Evolutionary conservation across 2,888 invertebrate genomes (phyloP).

Genomic region (Cosmopolites sordidus): DNA sequence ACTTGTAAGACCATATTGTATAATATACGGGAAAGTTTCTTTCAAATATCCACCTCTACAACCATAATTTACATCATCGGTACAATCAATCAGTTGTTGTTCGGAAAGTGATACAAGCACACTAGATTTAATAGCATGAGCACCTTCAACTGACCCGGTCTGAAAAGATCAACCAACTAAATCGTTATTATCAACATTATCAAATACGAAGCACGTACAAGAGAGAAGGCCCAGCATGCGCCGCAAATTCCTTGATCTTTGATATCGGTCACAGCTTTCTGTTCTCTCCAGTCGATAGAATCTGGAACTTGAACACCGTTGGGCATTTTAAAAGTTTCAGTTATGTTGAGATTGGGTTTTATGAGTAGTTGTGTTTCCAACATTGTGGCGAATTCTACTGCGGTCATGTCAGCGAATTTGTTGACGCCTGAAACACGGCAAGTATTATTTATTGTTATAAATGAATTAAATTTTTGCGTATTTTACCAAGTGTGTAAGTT

Average conservation of each 20-base stretch:
- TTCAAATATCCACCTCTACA: constrained; percentile 28
- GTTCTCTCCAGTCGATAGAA: constrained; percentile 31
- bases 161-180: too few relatives aligned
- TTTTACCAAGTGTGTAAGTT: constrained; percentile 8
- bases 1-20: constrained; percentile 26
- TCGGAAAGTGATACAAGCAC: constrained; percentile 22
- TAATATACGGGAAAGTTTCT: constrained; percentile 27
- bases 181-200: too few relatives aligned
- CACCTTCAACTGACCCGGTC: neutral
- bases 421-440: constrained; percentile 20
- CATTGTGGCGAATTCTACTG: constrained; percentile 26
- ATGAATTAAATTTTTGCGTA: neutral
- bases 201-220: constrained; percentile 26
- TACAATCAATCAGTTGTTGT: constrained; percentile 27
- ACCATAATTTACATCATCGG: constrained; percentile 18
- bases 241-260: constrained; percentile 32
- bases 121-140: constrained; percentile 10
- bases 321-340: constrained; percentile 2
- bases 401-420: constrained; percentile 29
- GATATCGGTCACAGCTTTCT: constrained; percentile 31
- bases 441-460: neutral
- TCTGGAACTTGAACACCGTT: constrained; percentile 18
- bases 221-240: constrained; percentile 32
- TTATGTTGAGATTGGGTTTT: constrained; percentile 8
- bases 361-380: constrained; percentile 1